Evolutionary conservation across 1,140 invertebrate species (phyloP), one percentile per base, ranked within the genome.

Genomic region (Rhynchophorus ferrugineus): DNA sequence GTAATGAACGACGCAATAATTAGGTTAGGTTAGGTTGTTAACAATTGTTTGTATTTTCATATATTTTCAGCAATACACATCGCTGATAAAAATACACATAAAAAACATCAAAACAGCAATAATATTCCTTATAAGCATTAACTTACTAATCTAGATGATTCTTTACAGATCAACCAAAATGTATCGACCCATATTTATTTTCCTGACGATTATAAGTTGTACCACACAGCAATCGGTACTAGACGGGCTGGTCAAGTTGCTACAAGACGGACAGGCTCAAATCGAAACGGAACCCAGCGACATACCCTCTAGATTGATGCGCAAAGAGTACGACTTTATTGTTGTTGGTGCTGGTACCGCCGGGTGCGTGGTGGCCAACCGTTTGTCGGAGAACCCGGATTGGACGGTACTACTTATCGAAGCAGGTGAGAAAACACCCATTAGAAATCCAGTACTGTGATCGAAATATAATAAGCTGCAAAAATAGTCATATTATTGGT

Each of bases 341-440:
- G 64, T 78, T 0, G 75, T 75, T 0, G 78, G 79, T 0, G 71
- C 70, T 7, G 85, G 85, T 24, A 80, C 82, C 0, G 80, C 81
- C 1, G 85, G 85, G 22, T 77, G 77, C 36, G 75, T 81, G 1
- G 36, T 87, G 11, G 83, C 84, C 0, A 76, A 71, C 50, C 66
- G 85, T 44, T 55, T 79, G 7, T 69, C 73, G 1, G 77, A 81
- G 61, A 63, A 72, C 34, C 39, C 49, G 1, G 45, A 76, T 22
- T 77, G 75, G 72, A 73, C 65, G 2, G 72, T 81, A 16, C 61
- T 83, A 17, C 57, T 83, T 3, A 63, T 83, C 8, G 82, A 84
- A 69, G 74, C 77, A 54, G 82, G 81, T 9, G 61, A 61, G 0
- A 21, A 3, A 33, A 14, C n/a, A n/a, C n/a, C n/a, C n/a, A n/a